Evolutionary conservation across 2,113 vertebrate species (phyloP), one percentile per base, ranked within the genome.

Genomic region (Donacobius atricapilla): DNA sequence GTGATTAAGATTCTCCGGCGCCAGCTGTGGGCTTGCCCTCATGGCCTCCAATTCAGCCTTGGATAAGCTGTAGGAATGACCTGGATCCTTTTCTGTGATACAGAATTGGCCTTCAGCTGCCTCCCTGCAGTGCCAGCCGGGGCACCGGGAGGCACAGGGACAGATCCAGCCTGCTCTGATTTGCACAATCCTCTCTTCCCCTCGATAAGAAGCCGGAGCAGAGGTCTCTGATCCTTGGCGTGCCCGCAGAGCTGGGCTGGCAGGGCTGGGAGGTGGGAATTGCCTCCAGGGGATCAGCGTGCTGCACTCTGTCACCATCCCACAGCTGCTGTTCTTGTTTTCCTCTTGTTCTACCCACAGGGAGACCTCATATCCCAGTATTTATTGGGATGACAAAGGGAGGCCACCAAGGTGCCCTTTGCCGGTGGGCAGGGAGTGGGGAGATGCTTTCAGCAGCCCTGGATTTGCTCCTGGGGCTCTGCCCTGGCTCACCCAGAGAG

Each of bases 291-390:
- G 72, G 5, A 3, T 4, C 10, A 2, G 4, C 5, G 3, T 23
- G 50, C 37, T 40, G 19, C 51, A 77, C 9, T 0, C 31, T 13
- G 3, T 30, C 25, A 2, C 48, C 40, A 0, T 4, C 35, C 56
- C 45, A 4, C 10, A 30, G 3, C 25, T 63, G 16, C 57, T 53
- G 5, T 1, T 54, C 17, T 24, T 19, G 2, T 42, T 82, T 73
- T n/a, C 22, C 33, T 12, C 25, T 14, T 24, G 8, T 39, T 22
- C 23, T 48, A 1, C n/a, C 21, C 47, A 4, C 42, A 25, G 80
- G 77, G 57, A 47, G 17, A 2, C 2, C 7, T 40, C 10, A 2
- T 6, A 4, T 16, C 25, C 44, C 31, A 0, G 0, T 4, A 5
- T 33, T 14, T 30, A 0, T 7, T 5, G 44, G 28, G 15, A 12